Percentiles rank a stretch among this genome's conserved stretches.
Conservation (phyloP, 2,797 vertebrate genomes). For the Diplodus puntazzo region DNA sequence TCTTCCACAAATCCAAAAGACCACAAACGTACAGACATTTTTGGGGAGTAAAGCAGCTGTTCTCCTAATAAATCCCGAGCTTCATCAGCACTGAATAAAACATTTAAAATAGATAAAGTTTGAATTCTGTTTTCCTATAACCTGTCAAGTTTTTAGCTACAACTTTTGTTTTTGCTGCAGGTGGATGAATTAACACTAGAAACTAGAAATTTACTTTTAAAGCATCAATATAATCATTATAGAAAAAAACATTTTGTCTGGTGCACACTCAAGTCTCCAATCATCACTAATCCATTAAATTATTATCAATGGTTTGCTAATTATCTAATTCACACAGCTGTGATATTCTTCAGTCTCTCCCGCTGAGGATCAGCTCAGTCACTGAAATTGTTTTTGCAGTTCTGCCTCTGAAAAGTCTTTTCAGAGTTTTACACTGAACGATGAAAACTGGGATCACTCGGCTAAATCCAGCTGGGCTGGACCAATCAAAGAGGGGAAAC, state of each 20-base stretch:
- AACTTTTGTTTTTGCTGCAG: no score
- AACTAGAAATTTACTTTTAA: no score
- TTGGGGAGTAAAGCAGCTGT: no score
- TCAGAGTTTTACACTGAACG: background rate
- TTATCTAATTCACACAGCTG: background rate
- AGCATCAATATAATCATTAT: no score
- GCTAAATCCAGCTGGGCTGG: slow-evolving; percentile 2
- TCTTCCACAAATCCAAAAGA: no score
- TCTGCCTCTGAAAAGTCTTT: background rate
- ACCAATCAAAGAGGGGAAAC: slow-evolving; percentile 5
- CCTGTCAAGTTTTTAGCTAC: no score
- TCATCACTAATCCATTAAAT: background rate
- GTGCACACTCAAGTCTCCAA: background rate
- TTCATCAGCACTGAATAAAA: no score
- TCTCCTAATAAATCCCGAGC: no score
- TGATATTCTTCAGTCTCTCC: background rate
- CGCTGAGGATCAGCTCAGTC: background rate
- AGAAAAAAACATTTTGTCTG: background rate
- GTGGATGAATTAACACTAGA: no score
- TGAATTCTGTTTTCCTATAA: no score
- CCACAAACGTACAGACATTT: no score
- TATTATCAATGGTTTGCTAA: background rate
- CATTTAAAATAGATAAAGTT: no score
- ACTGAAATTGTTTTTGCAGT: background rate
- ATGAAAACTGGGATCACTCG: background rate